Base-by-base conservation (phyloP, 2,888 invertebrate species). In the Drosophila hawaiiensis region DNA sequence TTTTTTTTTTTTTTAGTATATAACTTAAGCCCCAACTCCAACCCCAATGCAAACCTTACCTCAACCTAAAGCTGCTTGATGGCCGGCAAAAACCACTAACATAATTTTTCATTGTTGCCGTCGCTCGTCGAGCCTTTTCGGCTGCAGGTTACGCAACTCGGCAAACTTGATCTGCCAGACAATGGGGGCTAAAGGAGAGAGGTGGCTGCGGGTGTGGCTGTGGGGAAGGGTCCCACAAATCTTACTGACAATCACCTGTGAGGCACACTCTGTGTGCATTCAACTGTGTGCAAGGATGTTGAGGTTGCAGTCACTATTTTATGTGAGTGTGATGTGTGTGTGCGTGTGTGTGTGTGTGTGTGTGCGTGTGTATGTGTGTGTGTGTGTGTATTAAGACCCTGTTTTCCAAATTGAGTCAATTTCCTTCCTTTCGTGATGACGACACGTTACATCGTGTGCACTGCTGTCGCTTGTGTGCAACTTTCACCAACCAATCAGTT, bases 191-290 rank as follows among this genome's bases (percentile, higher is more conserved):
- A n/a, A 9, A 1, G 33, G 12, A 7, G 55, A 25, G 6, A 10
- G 33, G 54, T 22, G 47, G 16, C 14, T 35, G 28, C 0, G 22
- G 14, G 37, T 25, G 43, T 43, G 6, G 14, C 47, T 47, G 22
- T 6, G 43, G 47, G n/a, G 22, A 31, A 41, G 55, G 25, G 43
- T 49, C 52, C 59, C 58, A 70, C 58, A 69, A 69, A 54, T 60
- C 69, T 62, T 61, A 56, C 73, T 71, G 75, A 55, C 82, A 72
- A 85, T 82, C 74, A 80, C 49, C 81, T 85, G 52, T 62, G 55
- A 71, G 80, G 74, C 81, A 71, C 74, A 75, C 80, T 84, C 77
- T 83, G 85, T 81, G 81, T 87, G 88, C 85, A 77, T 76, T 88
- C 85, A 83, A 76, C 73, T 88, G 88, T 76, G 82, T 60, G 68